Conservation (phyloP, 1,140 invertebrate genomes). For the Drosophila gunungcola region DNA sequence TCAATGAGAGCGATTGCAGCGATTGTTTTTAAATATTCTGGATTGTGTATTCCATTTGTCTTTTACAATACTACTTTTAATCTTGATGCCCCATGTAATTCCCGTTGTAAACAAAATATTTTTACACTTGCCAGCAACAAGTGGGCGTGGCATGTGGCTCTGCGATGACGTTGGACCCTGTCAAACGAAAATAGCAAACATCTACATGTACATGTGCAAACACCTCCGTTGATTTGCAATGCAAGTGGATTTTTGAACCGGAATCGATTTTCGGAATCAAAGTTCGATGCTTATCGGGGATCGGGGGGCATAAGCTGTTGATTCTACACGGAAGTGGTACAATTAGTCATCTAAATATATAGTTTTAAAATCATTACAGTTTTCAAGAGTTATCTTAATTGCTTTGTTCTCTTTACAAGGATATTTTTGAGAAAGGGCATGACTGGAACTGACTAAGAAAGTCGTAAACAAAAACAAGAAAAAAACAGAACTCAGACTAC, state of each 20-base stretch:
- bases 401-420: background rate
- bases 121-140: background rate
- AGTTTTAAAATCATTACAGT: background rate
- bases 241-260: conserved; percentile 51
- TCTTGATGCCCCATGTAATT: background rate
- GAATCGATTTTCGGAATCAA: conserved; percentile 47
- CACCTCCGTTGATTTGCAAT: conserved; percentile 8
- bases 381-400: background rate
- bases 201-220: background rate
- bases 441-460: background rate
- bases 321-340: conserved; percentile 1
- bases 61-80: background rate
- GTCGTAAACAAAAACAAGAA: conserved; percentile 43
- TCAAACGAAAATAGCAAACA: conserved; percentile 5
- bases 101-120: conserved; percentile 13
- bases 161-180: conserved; percentile 4
- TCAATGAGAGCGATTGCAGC: background rate
- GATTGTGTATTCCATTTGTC: background rate
- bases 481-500: conserved; percentile 2
- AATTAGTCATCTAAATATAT: background rate
- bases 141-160: background rate
- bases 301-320: background rate
- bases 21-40: conserved; percentile 26
- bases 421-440: background rate
- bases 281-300: conserved; percentile 46